Base-by-base conservation (phyloP, 23 tunicate species). In the Ascidia mentula region DNA sequence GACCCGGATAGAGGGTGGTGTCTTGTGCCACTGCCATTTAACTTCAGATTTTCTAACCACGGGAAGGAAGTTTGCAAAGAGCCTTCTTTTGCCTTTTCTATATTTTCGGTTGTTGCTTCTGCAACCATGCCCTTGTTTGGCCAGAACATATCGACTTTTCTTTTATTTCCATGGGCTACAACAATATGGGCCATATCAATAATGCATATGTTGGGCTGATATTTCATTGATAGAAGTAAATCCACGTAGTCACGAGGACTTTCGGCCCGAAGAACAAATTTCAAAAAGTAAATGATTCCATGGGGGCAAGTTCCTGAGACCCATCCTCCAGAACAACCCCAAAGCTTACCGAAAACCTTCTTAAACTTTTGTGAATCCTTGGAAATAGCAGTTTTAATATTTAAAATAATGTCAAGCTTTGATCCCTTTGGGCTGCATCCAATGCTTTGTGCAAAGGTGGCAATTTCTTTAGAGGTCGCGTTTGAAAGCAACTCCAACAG, bases 291-390 rank as follows among this genome's bases (percentile, higher is more conserved):
- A 30, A 38, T 59, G 15, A 38, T 32, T 75, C 46, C 46, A 22
- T 38, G 79, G 5, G 59, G 46, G 39, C 46, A 75, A 38, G 37
- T 6, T 28, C 32, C 69, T 4, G 79, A 28, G 37, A 32, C 53
- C 79, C 79, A 75, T 3, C 79, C 79, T 38, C 79, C 79, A 75
- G 39, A 75, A 34, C 35, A 75, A 31, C 79, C 79, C 79, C 46
- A 75, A 4, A 75, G 18, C 26, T 75, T 37, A 18, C 22, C 22
- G 24, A 75, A 36, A 28, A 59, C 65, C 12, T 75, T 75, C 17
- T 75, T 75, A 31, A 4, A 38, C 3, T 75, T 39, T 37, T 39
- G 79, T 32, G 36, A n/a, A 36, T 69, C 33, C 15, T 26, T 28
- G 32, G 18, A 26, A 26, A 12, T 26, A n/a, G 9, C 13, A 31